Conservation (phyloP, 2,797 vertebrate genomes). For the Micropoecilia bifurca region DNA sequence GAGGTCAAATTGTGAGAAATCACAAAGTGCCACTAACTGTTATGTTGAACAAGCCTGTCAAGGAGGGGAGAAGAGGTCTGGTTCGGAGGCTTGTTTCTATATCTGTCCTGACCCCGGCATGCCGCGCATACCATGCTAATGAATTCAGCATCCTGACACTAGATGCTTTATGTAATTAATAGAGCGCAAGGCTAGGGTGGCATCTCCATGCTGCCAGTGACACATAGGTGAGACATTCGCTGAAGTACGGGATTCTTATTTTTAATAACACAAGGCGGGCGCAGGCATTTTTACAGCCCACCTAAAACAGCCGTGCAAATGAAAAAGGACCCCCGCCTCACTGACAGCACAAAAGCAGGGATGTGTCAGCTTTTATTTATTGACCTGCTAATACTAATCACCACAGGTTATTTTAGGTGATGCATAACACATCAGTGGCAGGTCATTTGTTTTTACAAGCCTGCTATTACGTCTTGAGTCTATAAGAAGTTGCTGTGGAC, state of each 20-base stretch:
- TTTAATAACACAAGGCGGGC: slow-evolving; percentile 53
- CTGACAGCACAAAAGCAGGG: slow-evolving; percentile 9
- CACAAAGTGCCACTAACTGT: slow-evolving; percentile 24
- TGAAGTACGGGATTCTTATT: slow-evolving; percentile 69
- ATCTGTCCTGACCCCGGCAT: slow-evolving; percentile 76
- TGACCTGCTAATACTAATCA: slow-evolving; percentile 23
- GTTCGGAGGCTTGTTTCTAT: slow-evolving; percentile 72
- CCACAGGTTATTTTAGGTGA: slow-evolving; percentile 30
- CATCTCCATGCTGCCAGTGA: slow-evolving; percentile 73
- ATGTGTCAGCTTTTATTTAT: slow-evolving; percentile 26
- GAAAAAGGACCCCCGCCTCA: slow-evolving; percentile 2
- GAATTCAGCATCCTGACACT: slow-evolving; percentile 82
- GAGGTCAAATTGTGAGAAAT: slow-evolving; percentile 20
- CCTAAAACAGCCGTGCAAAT: slow-evolving; percentile 33
- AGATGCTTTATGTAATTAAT: slow-evolving; percentile 83
- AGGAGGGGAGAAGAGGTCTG: slow-evolving; percentile 62
- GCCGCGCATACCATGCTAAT: slow-evolving; percentile 77
- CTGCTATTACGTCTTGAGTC: slow-evolving; percentile 26
- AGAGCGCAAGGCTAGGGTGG: slow-evolving; percentile 59
- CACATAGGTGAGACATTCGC: slow-evolving; percentile 77
- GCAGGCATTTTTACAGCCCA: slow-evolving; percentile 48
- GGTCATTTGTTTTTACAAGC: slow-evolving; percentile 49
- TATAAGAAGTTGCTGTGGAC: slow-evolving; percentile 24
- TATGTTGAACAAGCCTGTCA: slow-evolving; percentile 58
- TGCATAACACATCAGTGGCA: slow-evolving; percentile 33